Base-by-base conservation (phyloP, 2,888 invertebrate genomes). In the Eupsilia transversa region DNA sequence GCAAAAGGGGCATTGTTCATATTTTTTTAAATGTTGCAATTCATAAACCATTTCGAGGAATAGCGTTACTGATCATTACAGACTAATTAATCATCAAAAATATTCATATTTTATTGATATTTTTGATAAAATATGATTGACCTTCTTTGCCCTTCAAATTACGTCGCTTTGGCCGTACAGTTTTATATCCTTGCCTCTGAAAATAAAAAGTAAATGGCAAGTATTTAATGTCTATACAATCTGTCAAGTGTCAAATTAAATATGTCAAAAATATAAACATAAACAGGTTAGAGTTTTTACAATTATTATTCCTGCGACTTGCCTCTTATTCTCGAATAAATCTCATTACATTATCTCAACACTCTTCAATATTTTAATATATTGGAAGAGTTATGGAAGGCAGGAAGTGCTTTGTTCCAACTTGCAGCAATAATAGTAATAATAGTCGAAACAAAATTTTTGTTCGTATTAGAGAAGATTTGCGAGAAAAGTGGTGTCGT, bases 401-500 rank as follows among this genome's bases (percentile, higher is more conserved):
- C n/a, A 61, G 9, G 38, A 38, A 61, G 38, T 38, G 60, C n/a
- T 61, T 61, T 61, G 38, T 38, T 38, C n/a, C 38, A 61, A 38
- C 60, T 38, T 61, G 63, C 43, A 63, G 27, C 20, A 63, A 63
- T 43, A 20, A 59, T 59, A 59, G 23, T 59, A 35, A 59, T 33
- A 59, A 61, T 43, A 61, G 20, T 20, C 63, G 27, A 43, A 63
- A 63, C 63, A 63, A 43, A 30, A 63, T 57, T 20, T 68, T 68
- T 46, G 68, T 68, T 68, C 57, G 68, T 59, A 57, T 57, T 68
- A 43, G 68, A 59, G 59, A 68, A 43, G 57, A 68, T n/a, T 68
- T 68, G 35, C 43, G 46, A 46, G 68, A 68, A 59, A 59, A 68
- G 23, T 68, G 59, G 43, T 68, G 59, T 35, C 59, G 33, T 59